phyloP scores from a whole-genome alignment of 92 coral and sea anemone genomes.

The Bergia sp. region DNA sequence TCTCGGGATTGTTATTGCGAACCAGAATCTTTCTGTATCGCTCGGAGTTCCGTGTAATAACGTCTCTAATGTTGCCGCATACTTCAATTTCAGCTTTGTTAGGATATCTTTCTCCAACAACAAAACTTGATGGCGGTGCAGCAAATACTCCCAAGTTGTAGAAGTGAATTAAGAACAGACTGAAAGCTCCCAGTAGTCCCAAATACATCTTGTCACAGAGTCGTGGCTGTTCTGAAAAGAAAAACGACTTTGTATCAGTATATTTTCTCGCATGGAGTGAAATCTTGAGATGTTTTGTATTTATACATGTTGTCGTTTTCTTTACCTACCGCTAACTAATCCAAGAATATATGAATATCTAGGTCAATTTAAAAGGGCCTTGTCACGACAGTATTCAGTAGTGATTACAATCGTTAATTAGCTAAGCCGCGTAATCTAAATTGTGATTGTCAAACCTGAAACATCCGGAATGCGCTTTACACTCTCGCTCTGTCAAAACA shows the following conservation, averaged over 20 bases:
- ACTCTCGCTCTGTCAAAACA: not conserved
- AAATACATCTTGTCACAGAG: not conserved
- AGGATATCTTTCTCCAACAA: slow-evolving; percentile 46
- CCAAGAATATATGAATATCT: not conserved
- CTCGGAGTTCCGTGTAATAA: slow-evolving; percentile 85
- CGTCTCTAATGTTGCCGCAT: slow-evolving; percentile 90
- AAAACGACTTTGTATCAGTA: not conserved
- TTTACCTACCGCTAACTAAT: not conserved
- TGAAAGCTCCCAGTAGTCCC: not conserved
- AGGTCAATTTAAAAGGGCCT: not conserved
- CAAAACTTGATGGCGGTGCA: slow-evolving; percentile 3
- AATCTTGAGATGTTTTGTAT: not conserved
- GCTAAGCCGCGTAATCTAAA: too few species aligned
- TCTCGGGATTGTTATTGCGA: slow-evolving; percentile 75
- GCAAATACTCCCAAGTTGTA: not conserved
- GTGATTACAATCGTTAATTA: too few species aligned
- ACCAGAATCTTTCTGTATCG: slow-evolving; percentile 87
- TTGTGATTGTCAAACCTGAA: not conserved
- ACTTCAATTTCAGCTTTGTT: slow-evolving; percentile 68
- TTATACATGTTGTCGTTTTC: too few species aligned
- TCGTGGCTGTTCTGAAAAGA: slow-evolving; percentile 4
- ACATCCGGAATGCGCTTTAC: not conserved
- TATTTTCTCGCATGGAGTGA: not conserved
- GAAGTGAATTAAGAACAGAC: not conserved
- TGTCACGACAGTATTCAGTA: too few species aligned